Evolutionary conservation across 2,797 vertebrate species (phyloP).

Genomic region (Brachymystax lenok): DNA sequence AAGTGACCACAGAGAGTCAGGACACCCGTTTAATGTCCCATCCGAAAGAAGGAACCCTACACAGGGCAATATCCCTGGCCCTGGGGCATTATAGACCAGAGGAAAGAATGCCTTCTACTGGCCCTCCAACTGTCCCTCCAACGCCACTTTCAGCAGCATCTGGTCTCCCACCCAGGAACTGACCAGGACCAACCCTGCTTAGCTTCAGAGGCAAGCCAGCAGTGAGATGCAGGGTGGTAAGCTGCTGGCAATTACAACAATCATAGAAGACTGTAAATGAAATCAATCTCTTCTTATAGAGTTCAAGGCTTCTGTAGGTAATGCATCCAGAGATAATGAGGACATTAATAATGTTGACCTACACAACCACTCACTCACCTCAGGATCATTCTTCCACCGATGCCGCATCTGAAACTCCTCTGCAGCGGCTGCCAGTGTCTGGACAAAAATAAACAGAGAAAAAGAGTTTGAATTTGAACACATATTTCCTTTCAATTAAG

Average conservation of each 20-base stretch:
- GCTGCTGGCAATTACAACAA: slow-evolving; percentile 30
- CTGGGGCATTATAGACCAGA: too few species aligned
- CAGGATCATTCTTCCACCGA: slow-evolving; percentile 83
- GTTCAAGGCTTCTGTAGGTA: slow-evolving; percentile 18
- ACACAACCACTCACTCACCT: slow-evolving; percentile 72
- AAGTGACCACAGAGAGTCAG: too few species aligned
- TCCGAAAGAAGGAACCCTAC: too few species aligned
- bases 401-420: slow-evolving; percentile 85
- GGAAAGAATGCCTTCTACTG: too few species aligned
- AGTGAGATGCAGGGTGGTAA: too few species aligned
- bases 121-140: too few species aligned
- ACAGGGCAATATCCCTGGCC: too few species aligned
- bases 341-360: background rate
- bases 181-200: too few species aligned
- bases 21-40: too few species aligned
- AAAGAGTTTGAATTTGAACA: background rate
- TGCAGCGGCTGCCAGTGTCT: slow-evolving; percentile 85
- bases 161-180: too few species aligned
- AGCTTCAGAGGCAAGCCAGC: too few species aligned
- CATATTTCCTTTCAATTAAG: background rate
- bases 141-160: too few species aligned
- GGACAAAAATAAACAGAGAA: slow-evolving; percentile 34
- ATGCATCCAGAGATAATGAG: slow-evolving; percentile 23
- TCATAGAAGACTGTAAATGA: slow-evolving; percentile 43
- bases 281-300: slow-evolving; percentile 11